Evolutionary conservation across 2,797 vertebrate species (phyloP), one percentile per base, ranked within the genome.

Genomic region (Austrolebias charrua): DNA sequence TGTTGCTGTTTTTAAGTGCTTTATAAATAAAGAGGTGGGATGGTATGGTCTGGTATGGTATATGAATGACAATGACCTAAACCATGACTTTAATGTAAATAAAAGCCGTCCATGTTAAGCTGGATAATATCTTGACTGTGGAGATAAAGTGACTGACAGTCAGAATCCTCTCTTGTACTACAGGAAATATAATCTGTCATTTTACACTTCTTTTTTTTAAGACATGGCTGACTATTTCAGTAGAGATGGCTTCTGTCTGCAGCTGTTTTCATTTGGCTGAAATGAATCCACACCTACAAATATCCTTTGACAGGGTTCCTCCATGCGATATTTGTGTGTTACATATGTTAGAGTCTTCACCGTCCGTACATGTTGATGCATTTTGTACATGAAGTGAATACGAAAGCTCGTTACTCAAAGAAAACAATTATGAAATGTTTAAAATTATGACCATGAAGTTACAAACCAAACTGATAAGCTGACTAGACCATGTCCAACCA

Each of bases 171-270:
- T 16, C 72, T 75, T 73, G 71, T 74, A 76, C 63, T 24, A 55
- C 62, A 66, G 70, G 85, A 81, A 81, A 90, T 72, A 63, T 47
- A 78, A 89, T 82, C 78, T 29, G 66, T 55, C 45, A 69, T 64
- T 71, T 80, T 65, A 79, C 69, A 82, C 81, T 40, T 60, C 67
- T 65, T 52, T 80, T 76, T 71, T 83, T 75, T 78, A 40, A 78
- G 33, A 19, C 47, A 33, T 8, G 64, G 49, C 56, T 16, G 72
- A 63, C 87, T 90, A 87, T 89, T 89, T 86, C 60, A 79, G 83
- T 75, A 74, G 63, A 53, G 60, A 55, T 68, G 65, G 66, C 76
- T 79, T 60, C 60, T 80, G 55, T 78, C 71, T 79, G 77, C 66
- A 69, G 62, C 78, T 64, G 71, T 71, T 80, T 80, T 77, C 48